These are phyloP conservation scores for Taphrorychus bicolor DNA, from an alignment of 2,888 invertebrate species.

Conservation along the genomic window DNA sequence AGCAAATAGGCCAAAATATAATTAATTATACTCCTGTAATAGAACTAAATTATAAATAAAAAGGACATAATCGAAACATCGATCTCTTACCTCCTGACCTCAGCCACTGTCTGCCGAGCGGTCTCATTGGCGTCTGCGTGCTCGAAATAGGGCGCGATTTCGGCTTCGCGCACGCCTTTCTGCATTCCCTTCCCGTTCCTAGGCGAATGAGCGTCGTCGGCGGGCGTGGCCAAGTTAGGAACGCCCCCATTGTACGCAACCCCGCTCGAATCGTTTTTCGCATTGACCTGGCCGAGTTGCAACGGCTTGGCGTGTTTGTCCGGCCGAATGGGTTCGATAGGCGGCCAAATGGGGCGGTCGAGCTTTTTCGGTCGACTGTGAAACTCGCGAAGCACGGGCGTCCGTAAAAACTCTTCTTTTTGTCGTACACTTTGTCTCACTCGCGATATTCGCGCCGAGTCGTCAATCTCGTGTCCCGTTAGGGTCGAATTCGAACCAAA, in stretches of 20 bases:
- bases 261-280: slow-evolving; percentile 58
- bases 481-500: slow-evolving; percentile 73
- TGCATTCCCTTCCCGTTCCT: slow-evolving; percentile 42
- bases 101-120: slow-evolving; percentile 14
- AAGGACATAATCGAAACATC: background rate
- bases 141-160: slow-evolving; percentile 32
- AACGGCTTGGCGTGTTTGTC: slow-evolving; percentile 45
- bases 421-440: slow-evolving; percentile 86
- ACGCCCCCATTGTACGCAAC: slow-evolving; percentile 24
- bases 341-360: slow-evolving; percentile 75
- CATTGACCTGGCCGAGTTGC: slow-evolving; percentile 57
- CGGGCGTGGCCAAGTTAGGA: slow-evolving; percentile 21
- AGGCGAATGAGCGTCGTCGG: slow-evolving; percentile 27
- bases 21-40: slow-evolving; percentile 41
- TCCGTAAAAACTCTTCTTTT: slow-evolving; percentile 87
- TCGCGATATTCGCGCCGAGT: slow-evolving; percentile 74
- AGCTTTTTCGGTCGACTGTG: slow-evolving; percentile 82
- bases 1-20: slow-evolving; percentile 42
- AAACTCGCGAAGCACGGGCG: slow-evolving; percentile 73
- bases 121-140: slow-evolving; percentile 13
- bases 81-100: slow-evolving; percentile 32
- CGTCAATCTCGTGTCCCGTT: slow-evolving; percentile 72
- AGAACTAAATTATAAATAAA: slow-evolving; percentile 8
- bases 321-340: slow-evolving; percentile 54
- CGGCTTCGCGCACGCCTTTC: slow-evolving; percentile 26